Evolutionary conservation across 2,797 vertebrate genomes (phyloP).

Genomic region (Adelosebastes latens): DNA sequence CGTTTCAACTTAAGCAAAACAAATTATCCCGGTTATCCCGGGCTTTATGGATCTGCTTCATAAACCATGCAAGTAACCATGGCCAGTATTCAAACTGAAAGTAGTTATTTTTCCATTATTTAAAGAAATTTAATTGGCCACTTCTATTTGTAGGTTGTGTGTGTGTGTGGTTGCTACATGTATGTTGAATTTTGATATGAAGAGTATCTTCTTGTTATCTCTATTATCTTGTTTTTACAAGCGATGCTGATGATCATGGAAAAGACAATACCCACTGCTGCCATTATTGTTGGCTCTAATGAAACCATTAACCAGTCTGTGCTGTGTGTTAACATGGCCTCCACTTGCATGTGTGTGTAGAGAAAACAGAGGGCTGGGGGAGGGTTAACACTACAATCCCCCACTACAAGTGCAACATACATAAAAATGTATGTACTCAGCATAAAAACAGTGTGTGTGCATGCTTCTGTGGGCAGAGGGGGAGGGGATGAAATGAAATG

Average conservation of each 20-base stretch:
- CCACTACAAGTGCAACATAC: conserved; percentile 52
- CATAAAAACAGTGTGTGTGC: conserved; percentile 61
- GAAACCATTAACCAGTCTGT: conserved; percentile 15
- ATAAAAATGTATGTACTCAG: conserved; percentile 62
- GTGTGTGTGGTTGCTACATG: not conserved
- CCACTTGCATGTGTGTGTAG: not conserved
- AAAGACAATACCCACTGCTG: not conserved
- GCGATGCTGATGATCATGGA: not conserved
- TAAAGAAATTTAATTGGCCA: not conserved
- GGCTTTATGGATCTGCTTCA: not conserved
- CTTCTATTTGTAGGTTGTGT: not conserved
- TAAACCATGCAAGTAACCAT: not conserved
- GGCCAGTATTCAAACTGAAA: not conserved
- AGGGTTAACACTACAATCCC: conserved; percentile 36
- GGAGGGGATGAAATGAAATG: conserved; percentile 40
- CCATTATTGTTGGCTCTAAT: conserved; percentile 7
- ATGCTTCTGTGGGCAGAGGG: conserved; percentile 38
- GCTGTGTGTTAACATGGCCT: conserved; percentile 45
- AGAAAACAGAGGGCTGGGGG: conserved; percentile 23
- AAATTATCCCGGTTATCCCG: too few relatives aligned
- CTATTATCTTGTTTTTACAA: not conserved
- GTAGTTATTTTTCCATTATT: not conserved
- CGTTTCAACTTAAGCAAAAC: not conserved
- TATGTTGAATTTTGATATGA: not conserved
- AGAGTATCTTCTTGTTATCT: not conserved